A percentile compares a stretch with the other conserved stretches of the same genome.
These are phyloP conservation scores for Agonopterix subpropinquella DNA, from an alignment of 2,888 invertebrate species.

Conservation along the genomic window DNA sequence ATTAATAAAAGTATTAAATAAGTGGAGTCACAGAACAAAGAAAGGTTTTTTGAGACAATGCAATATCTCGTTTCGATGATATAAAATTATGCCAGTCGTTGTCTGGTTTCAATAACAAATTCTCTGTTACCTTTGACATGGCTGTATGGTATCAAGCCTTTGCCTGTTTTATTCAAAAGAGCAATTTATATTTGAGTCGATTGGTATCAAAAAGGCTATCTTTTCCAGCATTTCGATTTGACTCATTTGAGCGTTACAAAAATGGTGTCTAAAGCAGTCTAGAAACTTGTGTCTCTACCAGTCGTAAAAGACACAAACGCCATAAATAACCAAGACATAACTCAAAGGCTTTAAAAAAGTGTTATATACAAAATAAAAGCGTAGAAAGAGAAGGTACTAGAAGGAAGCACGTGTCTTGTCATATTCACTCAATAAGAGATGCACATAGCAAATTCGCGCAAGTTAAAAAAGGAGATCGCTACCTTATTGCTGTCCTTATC, in stretches of 20 bases:
- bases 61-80: background rate
- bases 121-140: too few species aligned
- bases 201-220: too few species aligned
- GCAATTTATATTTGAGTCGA: too few species aligned
- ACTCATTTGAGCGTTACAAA: background rate
- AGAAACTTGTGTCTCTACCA: background rate
- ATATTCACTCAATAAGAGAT: too few species aligned
- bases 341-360: background rate
- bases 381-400: too few species aligned
- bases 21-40: conserved; percentile 52
- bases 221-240: too few species aligned
- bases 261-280: background rate
- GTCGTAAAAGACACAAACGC: background rate
- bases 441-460: too few species aligned
- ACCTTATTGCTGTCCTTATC: too few species aligned
- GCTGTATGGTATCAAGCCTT: too few species aligned
- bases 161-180: too few species aligned
- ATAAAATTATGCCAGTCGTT: background rate
- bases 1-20: conserved; percentile 48
- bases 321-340: background rate
- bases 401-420: too few species aligned
- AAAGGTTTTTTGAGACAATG: conserved; percentile 6
- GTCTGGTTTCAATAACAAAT: background rate
- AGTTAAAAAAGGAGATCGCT: too few species aligned
- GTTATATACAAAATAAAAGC: background rate